Conservation (phyloP, 2,888 invertebrate genomes). For the Pseudanteris insignis region DNA sequence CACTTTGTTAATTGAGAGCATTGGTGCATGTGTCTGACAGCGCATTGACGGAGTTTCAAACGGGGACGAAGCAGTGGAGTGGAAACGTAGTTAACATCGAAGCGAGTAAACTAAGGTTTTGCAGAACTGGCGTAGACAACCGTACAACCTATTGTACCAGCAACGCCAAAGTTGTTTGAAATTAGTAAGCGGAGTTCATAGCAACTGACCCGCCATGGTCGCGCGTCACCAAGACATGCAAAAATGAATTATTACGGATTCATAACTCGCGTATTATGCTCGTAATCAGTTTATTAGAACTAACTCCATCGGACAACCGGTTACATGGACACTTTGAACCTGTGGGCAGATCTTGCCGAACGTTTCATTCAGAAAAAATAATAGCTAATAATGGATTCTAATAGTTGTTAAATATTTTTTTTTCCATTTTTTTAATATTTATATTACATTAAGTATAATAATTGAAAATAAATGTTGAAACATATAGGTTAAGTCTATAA, state of each 20-base stretch:
- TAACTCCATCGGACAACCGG: slow-evolving; percentile 5
- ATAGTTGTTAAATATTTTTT: too few species aligned
- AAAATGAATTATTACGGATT: slow-evolving; percentile 42
- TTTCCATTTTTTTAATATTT: background rate
- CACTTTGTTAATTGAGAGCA: slow-evolving; percentile 36
- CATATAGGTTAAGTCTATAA: too few species aligned
- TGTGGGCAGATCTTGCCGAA: too few species aligned
- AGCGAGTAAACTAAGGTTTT: slow-evolving; percentile 42
- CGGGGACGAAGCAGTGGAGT: slow-evolving; percentile 38
- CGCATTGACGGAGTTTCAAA: slow-evolving; percentile 37
- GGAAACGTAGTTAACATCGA: slow-evolving; percentile 49
- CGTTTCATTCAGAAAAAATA: too few species aligned
- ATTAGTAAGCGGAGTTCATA: slow-evolving; percentile 27
- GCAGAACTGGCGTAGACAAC: slow-evolving; percentile 43
- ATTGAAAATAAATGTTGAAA: too few species aligned
- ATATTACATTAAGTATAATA: too few species aligned
- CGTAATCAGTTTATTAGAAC: slow-evolving; percentile 37
- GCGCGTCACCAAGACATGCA: slow-evolving; percentile 23
- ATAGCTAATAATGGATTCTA: too few species aligned
- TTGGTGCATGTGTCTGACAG: slow-evolving; percentile 42
- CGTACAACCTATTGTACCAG: slow-evolving; percentile 40
- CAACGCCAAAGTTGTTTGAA: slow-evolving; percentile 26
- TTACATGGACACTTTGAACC: too few species aligned
- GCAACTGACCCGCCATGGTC: slow-evolving; percentile 32
- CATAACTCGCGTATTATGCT: slow-evolving; percentile 34